Base-by-base conservation (phyloP, 2,797 vertebrate genomes). In the Craterocephalus amniculus region DNA sequence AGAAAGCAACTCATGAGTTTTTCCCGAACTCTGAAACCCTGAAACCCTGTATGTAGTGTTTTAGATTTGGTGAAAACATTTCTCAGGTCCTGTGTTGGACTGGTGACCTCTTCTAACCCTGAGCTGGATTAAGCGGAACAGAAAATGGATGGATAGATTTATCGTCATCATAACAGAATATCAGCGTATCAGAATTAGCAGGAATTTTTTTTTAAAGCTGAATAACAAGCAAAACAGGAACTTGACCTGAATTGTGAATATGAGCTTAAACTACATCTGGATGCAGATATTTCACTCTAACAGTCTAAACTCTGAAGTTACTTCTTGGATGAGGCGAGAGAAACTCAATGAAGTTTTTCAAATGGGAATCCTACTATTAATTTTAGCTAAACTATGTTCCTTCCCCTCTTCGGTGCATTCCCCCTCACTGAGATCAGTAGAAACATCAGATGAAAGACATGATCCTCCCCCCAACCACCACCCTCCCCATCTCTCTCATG, bases 361-460 rank as follows among this genome's bases (percentile, higher is more conserved):
- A 71, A 76, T 35, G 4, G 27, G 65, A 66, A 64, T 56, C 54
- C 58, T 62, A 69, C 54, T 70, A 77, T 87, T 87, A 72, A 86
- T 76, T 90, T 83, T 36, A 60, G 69, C 76, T 76, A 54, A 84
- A 83, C 16, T 48, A 10, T 86, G 72, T 88, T 85, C 69, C 63
- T 58, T 55, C 67, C 67, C 54, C 56, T 70, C 74, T 65, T 22
- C 63, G 56, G 58, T 56, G 59, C 77, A 63, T 54, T 49, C 64
- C 35, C 65, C 58, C 61, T 73, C n/a, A 3, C 78, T 64, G 72
- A 62, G 78, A 83, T 87, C 78, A 78, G 78, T 83, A 74, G 76
- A 78, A 78, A 85, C 84, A 86, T 83, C 80, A 79, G 79, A 86
- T 90, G 72, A 85, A 84, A 79, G 70, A 70, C 63, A 48, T 18